Evolutionary conservation across 2,888 invertebrate genomes (phyloP).

Genomic region (Ophonus ardosiacus): DNA sequence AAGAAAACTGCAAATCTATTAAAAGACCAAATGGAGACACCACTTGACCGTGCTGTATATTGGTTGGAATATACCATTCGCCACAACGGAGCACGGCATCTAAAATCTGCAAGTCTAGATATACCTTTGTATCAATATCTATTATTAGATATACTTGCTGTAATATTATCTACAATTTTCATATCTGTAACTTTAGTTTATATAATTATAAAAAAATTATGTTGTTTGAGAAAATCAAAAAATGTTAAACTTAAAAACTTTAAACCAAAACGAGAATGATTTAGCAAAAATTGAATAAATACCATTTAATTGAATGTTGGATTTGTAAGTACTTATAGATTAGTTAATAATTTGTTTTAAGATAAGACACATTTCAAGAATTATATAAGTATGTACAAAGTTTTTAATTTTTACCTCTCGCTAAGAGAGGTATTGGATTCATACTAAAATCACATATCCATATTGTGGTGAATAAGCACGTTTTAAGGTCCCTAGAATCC

Average conservation of each 20-base stretch:
- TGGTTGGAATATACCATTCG: slow-evolving; percentile 60
- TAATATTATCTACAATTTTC: background rate
- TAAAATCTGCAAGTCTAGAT: slow-evolving; percentile 50
- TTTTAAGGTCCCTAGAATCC: no score
- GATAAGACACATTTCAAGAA: no score
- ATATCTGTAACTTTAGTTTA: slow-evolving; percentile 8
- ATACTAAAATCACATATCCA: no score
- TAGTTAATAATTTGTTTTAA: no score
- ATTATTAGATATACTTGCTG: slow-evolving; percentile 58
- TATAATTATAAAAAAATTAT: background rate
- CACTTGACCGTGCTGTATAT: slow-evolving; percentile 56
- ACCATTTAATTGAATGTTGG: no score
- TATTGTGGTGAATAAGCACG: no score
- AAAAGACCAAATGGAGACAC: slow-evolving; percentile 48
- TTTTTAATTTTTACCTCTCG: no score
- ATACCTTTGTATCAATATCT: slow-evolving; percentile 50
- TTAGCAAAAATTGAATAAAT: background rate
- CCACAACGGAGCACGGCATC: slow-evolving; percentile 56
- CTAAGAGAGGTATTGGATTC: no score
- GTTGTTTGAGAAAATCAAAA: slow-evolving; percentile 2
- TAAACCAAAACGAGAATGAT: slow-evolving; percentile 27
- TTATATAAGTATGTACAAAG: no score
- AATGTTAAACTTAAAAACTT: background rate
- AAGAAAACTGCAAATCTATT: slow-evolving; percentile 44
- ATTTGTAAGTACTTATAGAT: no score